Evolutionary conservation across 2,113 vertebrate species (phyloP).

Genomic region (Delphinapterus leucas): DNA sequence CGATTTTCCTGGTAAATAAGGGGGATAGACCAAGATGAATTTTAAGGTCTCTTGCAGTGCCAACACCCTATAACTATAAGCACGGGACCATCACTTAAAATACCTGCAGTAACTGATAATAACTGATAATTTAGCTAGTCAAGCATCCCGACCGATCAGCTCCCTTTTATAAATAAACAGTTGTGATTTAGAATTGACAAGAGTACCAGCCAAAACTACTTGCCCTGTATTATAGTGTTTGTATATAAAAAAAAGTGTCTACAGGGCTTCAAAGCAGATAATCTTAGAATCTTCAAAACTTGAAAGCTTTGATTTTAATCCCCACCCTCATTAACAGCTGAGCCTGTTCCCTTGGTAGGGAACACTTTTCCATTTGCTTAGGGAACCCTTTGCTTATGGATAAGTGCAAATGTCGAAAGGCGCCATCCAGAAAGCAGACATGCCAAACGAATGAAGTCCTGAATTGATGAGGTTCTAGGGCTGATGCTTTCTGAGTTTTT

Average conservation of each 20-base stretch:
- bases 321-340: neutral
- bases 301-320: neutral
- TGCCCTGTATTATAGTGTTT: neutral
- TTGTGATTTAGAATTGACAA: neutral
- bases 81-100: neutral
- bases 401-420: neutral
- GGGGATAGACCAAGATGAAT: neutral
- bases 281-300: neutral
- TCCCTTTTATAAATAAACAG: neutral
- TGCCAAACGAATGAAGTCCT: neutral
- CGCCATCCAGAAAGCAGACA: neutral
- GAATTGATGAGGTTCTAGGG: neutral
- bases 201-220: neutral
- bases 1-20: neutral
- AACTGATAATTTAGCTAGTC: neutral
- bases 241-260: neutral
- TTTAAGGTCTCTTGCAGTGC: neutral
- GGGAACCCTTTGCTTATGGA: neutral
- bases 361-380: neutral
- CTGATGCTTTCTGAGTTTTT: neutral
- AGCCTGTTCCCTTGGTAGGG: neutral
- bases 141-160: neutral
- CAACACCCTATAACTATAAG: neutral
- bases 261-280: neutral
- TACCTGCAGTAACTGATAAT: neutral